These are phyloP conservation scores for Harpalus rufipes DNA, from an alignment of 2,888 invertebrate genomes.

Conservation along the genomic window DNA sequence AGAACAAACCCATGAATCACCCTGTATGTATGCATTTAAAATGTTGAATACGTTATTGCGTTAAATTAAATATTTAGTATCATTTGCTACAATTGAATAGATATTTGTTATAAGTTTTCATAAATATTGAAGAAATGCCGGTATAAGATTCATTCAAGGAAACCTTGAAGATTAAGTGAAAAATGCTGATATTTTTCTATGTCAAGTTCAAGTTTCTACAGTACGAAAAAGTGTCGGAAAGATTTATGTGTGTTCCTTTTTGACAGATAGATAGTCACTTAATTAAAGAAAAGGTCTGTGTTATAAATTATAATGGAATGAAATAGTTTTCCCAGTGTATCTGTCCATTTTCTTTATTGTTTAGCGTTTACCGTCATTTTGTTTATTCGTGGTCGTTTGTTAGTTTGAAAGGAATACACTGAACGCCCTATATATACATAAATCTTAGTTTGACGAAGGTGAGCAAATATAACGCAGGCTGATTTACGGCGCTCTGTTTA, in stretches of 20 bases:
- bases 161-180: background rate
- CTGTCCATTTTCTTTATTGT: conserved; percentile 55
- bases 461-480: conserved; percentile 58
- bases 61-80: no score
- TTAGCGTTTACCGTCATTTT: conserved; percentile 52
- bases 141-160: background rate
- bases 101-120: no score
- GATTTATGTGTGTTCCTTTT: background rate
- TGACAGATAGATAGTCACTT: background rate
- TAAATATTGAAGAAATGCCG: background rate
- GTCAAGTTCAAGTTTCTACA: background rate
- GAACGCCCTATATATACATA: conserved; percentile 56
- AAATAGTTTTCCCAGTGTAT: background rate
- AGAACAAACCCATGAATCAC: no score
- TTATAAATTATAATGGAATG: background rate
- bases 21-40: no score
- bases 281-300: background rate
- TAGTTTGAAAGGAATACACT: conserved; percentile 49
- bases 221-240: background rate
- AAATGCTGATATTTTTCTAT: background rate
- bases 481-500: conserved; percentile 57
- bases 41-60: no score
- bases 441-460: conserved; percentile 61
- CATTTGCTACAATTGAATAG: no score
- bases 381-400: conserved; percentile 32